phyloP scores from a whole-genome alignment of 2,888 invertebrate species.

The Chromoteleia sp. region DNA sequence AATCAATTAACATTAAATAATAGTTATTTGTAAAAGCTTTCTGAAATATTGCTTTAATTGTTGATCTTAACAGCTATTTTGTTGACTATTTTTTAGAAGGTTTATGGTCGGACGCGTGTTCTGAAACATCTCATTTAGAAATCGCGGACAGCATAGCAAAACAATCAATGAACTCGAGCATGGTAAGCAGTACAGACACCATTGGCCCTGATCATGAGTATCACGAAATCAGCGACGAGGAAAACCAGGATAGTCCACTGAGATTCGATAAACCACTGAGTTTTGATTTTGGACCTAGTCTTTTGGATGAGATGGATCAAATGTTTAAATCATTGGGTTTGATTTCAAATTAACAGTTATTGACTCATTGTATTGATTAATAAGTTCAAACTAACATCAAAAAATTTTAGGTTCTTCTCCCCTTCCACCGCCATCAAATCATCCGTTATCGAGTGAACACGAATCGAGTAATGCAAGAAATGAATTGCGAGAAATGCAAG shows the following conservation, averaged over 20 bases:
- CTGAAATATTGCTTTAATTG: neutral
- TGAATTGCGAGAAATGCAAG: slow-evolving; percentile 88
- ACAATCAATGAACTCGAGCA: slow-evolving; percentile 76
- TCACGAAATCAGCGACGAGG: slow-evolving; percentile 93
- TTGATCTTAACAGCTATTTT: neutral
- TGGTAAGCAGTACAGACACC: slow-evolving; percentile 74
- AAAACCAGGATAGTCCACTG: slow-evolving; percentile 86
- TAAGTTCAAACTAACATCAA: neutral
- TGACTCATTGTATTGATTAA: neutral
- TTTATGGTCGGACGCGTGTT: slow-evolving; percentile 81
- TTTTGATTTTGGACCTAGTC: slow-evolving; percentile 94
- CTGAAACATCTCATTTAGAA: slow-evolving; percentile 79
- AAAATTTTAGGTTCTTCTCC: slow-evolving; percentile 80
- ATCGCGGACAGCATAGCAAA: slow-evolving; percentile 74
- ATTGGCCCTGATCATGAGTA: slow-evolving; percentile 89
- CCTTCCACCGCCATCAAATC: slow-evolving; percentile 80
- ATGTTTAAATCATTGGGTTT: slow-evolving; percentile 89
- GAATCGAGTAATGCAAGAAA: slow-evolving; percentile 89
- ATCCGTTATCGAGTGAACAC: slow-evolving; percentile 81
- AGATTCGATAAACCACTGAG: slow-evolving; percentile 85
- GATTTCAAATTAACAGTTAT: neutral
- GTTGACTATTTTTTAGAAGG: slow-evolving; percentile 79
- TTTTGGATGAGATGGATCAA: slow-evolving; percentile 95
- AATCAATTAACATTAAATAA: too few relatives aligned
- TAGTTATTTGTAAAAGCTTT: neutral